Evolutionary conservation across 2,888 invertebrate genomes (phyloP).

Genomic region (Rhagium mordax): DNA sequence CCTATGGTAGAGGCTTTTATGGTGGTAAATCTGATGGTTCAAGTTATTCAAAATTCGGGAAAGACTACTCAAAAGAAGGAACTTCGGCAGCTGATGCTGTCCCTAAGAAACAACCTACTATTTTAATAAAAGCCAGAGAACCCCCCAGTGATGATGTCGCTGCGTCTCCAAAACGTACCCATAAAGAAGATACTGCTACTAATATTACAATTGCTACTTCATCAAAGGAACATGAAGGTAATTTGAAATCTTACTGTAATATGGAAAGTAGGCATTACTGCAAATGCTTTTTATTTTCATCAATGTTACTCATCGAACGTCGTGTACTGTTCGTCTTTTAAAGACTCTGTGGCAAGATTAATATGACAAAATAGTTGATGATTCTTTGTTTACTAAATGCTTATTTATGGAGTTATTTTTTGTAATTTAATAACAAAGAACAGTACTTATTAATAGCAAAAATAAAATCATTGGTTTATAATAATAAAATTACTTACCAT

Average conservation of each 20-base stretch:
- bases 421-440: too few relatives aligned
- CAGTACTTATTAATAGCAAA: too few relatives aligned
- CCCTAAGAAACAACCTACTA: slow-evolving; percentile 74
- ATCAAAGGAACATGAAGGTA: slow-evolving; percentile 73
- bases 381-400: too few relatives aligned
- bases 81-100: slow-evolving; percentile 22
- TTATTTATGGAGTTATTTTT: too few relatives aligned
- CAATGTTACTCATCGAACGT: neutral
- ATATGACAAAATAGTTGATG: slow-evolving; percentile 64
- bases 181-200: slow-evolving; percentile 58
- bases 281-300: neutral
- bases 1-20: slow-evolving; percentile 55
- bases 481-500: too few relatives aligned
- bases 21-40: slow-evolving; percentile 49
- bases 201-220: slow-evolving; percentile 66
- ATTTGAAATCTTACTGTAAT: neutral
- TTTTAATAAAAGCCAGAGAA: slow-evolving; percentile 80
- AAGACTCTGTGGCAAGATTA: too few relatives aligned
- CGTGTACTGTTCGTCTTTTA: neutral
- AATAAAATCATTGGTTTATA: too few relatives aligned
- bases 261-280: neutral
- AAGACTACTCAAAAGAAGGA: slow-evolving; percentile 48
- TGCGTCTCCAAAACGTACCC: slow-evolving; percentile 74
- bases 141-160: slow-evolving; percentile 74
- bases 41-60: slow-evolving; percentile 40